Conservation (phyloP, 2,113 vertebrate genomes). For the Bufo bufo region DNA sequence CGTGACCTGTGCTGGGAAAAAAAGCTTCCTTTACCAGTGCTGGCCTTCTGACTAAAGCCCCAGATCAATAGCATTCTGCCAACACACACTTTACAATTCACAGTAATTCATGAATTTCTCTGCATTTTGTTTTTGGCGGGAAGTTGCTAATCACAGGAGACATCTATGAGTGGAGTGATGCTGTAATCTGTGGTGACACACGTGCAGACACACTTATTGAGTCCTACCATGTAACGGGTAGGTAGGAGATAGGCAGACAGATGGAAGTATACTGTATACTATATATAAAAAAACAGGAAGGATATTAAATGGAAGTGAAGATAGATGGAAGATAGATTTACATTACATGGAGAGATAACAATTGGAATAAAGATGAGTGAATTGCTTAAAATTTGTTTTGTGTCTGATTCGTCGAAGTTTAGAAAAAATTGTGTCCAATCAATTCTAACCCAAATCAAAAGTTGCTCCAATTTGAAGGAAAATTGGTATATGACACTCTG, state of each 20-base stretch:
- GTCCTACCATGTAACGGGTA: conserved; percentile 13
- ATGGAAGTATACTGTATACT: background rate
- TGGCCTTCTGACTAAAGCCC: conserved; percentile 65
- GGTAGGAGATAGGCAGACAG: background rate
- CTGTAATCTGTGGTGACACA: background rate
- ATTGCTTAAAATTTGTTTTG: too few relatives aligned
- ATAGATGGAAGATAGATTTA: too few relatives aligned
- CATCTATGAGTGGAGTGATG: background rate
- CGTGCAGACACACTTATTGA: conserved; percentile 31
- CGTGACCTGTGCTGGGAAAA: conserved; percentile 68
- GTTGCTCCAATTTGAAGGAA: too few relatives aligned
- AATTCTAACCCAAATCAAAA: too few relatives aligned
- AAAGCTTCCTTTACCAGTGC: conserved; percentile 61
- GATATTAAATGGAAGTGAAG: too few relatives aligned
- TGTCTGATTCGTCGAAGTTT: too few relatives aligned
- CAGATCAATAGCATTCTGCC: conserved; percentile 66
- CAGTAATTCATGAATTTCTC: conserved; percentile 53
- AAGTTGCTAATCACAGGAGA: conserved; percentile 31
- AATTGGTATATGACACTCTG: too few relatives aligned
- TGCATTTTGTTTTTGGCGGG: conserved; percentile 57
- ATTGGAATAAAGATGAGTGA: too few relatives aligned
- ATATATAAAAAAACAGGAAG: too few relatives aligned
- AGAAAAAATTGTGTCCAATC: too few relatives aligned
- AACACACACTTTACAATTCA: conserved; percentile 61
- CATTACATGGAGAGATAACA: too few relatives aligned